Percentiles rank a stretch among this genome's conserved stretches.
Evolutionary conservation across 2,113 vertebrate species (phyloP).

Genomic region (Nestor notabilis): DNA sequence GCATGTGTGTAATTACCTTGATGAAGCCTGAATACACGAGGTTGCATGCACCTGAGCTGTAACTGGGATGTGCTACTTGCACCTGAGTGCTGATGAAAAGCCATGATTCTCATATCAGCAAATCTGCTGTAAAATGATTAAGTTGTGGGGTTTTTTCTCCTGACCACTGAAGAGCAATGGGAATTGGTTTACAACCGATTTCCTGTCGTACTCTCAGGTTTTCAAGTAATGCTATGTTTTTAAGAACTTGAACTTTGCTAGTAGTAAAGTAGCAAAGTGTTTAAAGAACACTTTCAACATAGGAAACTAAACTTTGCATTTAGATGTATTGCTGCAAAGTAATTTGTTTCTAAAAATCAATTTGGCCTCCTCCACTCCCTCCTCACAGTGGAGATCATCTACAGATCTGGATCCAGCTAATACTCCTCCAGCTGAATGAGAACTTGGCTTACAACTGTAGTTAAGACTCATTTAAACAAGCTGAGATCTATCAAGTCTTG

Average conservation of each 20-base stretch:
- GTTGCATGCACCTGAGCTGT: not conserved
- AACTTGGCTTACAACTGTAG: not conserved
- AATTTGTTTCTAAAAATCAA: slow-evolving; percentile 18
- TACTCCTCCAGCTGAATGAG: not conserved
- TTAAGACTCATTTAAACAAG: not conserved
- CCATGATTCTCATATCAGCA: not conserved
- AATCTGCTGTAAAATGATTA: not conserved
- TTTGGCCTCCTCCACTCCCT: not conserved
- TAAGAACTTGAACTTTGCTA: not conserved
- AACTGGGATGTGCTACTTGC: not conserved
- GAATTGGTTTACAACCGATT: not conserved
- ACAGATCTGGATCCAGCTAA: not conserved
- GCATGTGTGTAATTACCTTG: not conserved
- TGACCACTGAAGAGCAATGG: not conserved
- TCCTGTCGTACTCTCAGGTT: not conserved
- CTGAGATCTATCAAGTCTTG: not conserved
- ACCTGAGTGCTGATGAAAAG: not conserved
- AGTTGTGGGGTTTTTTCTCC: not conserved
- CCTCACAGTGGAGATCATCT: not conserved
- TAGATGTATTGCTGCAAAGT: not conserved
- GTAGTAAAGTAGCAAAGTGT: not conserved
- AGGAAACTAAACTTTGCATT: not conserved
- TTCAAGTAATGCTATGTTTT: not conserved
- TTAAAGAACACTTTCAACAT: not conserved
- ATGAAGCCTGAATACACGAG: not conserved